Evolutionary conservation across 2,113 vertebrate genomes (phyloP), one percentile per base, ranked within the genome.

Genomic region (Oophaga pumilio): DNA sequence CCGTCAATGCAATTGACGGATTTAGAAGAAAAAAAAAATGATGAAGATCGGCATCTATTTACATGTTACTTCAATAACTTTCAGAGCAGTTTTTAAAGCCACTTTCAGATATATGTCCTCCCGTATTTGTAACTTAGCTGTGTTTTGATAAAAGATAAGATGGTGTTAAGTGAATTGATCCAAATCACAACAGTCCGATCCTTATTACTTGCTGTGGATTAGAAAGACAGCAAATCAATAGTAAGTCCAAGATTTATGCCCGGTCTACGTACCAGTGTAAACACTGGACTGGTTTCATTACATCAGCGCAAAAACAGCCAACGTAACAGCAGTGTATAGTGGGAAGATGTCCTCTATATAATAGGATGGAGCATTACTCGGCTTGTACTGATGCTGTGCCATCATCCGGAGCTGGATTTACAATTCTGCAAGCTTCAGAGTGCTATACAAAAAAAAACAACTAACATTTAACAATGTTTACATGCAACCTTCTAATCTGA

Each of bases 151-250:
- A 85, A 76, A 77, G 84, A 76, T 52, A 85, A 77, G 18, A 77
- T 74, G 66, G 53, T 76, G 73, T 77, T 85, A 77, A 76, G 74
- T 76, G 59, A 85, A 76, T 76, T 85, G 71, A 85, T 62, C 73
- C 43, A 64, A 74, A 85, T 85, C 84, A 76, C 69, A 77, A 57
- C 84, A 85, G 57, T 49, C 84, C 84, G 64, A 76, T 77, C 73
- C 73, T 85, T 76, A 76, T 85, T 64, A 57, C 56, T 85, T 85
- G 56, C 84, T 62, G 28, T 24, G 84, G 84, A 85, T 85, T 85
- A 85, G 56, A 77, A 15, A 52, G 84, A 85, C 84, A 85, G 73
- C 73, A 85, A 76, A 85, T 85, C 84, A 85, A 85, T 85, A 74
- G 13, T 11, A 20, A 76, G 84, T 49, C 57, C 43, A 66, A 77